Percentiles rank a stretch among this genome's conserved stretches.
Evolutionary conservation across 1,140 invertebrate genomes (phyloP).

Genomic region (Aphelenchoides avenae): DNA sequence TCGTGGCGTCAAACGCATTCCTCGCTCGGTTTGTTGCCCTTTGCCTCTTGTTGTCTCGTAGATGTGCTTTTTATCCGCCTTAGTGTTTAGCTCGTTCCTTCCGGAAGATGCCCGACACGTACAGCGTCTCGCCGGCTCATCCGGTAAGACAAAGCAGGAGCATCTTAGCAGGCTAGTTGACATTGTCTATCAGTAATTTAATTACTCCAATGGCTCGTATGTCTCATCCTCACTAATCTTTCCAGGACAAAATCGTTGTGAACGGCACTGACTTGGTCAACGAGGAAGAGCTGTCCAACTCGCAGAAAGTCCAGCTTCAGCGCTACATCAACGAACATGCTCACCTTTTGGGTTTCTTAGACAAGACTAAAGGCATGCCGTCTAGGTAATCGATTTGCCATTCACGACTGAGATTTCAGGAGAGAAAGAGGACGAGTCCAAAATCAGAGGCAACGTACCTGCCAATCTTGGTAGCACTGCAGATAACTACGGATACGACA

Average conservation of each 20-base stretch:
- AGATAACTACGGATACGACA: too few species aligned
- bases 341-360: conserved; percentile 40
- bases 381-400: too few species aligned
- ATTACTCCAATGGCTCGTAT: not conserved
- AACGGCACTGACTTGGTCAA: conserved; percentile 42
- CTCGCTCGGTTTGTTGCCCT: too few species aligned
- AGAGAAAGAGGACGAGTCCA: too few species aligned
- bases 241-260: conserved; percentile 48
- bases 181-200: not conserved
- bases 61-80: too few species aligned
- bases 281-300: conserved; percentile 32
- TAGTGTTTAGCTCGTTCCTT: too few species aligned
- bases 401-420: too few species aligned
- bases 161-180: too few species aligned
- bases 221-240: not conserved
- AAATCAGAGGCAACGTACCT: too few species aligned
- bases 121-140: conserved; percentile 41
- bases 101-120: conserved; percentile 24
- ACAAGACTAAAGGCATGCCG: conserved; percentile 34
- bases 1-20: too few species aligned
- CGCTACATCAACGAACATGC: conserved; percentile 35
- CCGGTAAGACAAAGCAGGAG: conserved; percentile 40
- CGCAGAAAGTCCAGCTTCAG: conserved; percentile 36
- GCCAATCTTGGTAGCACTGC: too few species aligned
- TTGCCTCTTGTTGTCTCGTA: too few species aligned